These are phyloP conservation scores for Plotosus lineatus DNA, from an alignment of 2,113 vertebrate species.

Conservation along the genomic window DNA sequence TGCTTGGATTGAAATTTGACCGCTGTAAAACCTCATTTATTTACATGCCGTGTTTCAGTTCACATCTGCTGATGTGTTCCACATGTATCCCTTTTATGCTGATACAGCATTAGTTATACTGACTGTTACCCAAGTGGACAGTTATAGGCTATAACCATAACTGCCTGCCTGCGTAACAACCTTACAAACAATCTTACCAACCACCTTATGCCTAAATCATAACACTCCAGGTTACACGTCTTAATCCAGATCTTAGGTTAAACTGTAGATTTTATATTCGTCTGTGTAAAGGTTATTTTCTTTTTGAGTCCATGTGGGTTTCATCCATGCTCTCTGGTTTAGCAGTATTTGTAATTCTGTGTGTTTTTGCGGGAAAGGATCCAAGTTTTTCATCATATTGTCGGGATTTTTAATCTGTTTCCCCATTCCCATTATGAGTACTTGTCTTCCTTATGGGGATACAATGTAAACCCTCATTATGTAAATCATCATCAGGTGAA, in stretches of 20 bases:
- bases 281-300: neutral
- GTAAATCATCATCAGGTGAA: no score
- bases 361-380: no score
- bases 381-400: no score
- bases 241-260: neutral
- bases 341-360: no score
- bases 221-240: neutral
- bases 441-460: no score
- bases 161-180: no score
- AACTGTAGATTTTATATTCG: no score
- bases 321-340: neutral
- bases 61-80: slow-evolving; percentile 61
- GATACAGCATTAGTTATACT: neutral
- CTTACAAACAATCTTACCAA: no score
- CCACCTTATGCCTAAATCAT: neutral
- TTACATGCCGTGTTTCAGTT: slow-evolving; percentile 45
- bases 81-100: slow-evolving; percentile 55
- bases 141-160: neutral
- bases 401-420: no score
- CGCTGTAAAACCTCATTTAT: slow-evolving; percentile 53
- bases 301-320: neutral
- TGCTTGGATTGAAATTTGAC: slow-evolving; percentile 50
- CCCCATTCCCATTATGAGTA: no score
- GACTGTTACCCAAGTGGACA: no score
- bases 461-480: no score